Evolutionary conservation across 2,113 vertebrate genomes (phyloP).

Genomic region (Eira barbara): DNA sequence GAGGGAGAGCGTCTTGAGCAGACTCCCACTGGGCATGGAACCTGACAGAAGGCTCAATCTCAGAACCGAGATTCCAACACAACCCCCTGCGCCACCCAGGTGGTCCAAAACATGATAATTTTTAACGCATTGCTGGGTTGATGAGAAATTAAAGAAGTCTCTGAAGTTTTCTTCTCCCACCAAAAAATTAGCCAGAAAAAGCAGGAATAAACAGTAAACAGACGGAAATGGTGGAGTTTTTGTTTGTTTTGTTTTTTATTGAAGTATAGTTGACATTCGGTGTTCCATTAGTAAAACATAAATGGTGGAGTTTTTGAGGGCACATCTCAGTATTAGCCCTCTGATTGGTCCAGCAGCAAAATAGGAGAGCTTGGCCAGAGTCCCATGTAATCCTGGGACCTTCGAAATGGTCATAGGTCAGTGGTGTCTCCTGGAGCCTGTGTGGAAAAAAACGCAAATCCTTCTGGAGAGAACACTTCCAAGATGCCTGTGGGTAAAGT

Average conservation of each 20-base stretch:
- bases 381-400: not conserved
- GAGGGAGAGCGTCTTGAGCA: too few relatives aligned
- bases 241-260: not conserved
- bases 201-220: not conserved
- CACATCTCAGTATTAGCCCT: not conserved
- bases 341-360: not conserved
- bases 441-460: not conserved
- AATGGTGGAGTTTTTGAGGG: not conserved
- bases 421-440: not conserved
- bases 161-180: not conserved
- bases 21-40: too few relatives aligned
- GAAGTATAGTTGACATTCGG: not conserved
- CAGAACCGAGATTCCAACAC: too few relatives aligned
- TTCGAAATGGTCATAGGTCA: not conserved
- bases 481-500: not conserved
- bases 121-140: not conserved
- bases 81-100: too few relatives aligned
- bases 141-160: not conserved
- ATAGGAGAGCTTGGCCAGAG: not conserved
- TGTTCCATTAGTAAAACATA: not conserved
- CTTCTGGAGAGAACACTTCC: not conserved
- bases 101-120: not conserved
- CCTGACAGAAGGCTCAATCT: too few relatives aligned
- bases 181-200: not conserved
- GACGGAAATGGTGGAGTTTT: not conserved